phyloP scores from a whole-genome alignment of 2,888 invertebrate species.

The Callosobruchus maculatus region DNA sequence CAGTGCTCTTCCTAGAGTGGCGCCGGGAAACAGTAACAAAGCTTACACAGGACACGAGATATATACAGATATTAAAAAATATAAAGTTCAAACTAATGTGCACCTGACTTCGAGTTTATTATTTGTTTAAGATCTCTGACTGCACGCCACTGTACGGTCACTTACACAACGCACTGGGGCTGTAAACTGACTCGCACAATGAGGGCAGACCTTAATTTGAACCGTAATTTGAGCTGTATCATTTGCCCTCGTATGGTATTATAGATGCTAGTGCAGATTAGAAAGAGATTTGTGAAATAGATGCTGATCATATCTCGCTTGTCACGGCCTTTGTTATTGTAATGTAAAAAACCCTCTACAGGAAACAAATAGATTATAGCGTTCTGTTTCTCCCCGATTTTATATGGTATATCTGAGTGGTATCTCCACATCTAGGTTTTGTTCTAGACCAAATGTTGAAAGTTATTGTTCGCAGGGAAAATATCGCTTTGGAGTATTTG shows the following conservation, averaged over 20 bases:
- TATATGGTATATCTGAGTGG: background rate
- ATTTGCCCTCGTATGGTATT: background rate
- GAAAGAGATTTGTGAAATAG: background rate
- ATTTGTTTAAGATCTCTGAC: too few relatives aligned
- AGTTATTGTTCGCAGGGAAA: background rate
- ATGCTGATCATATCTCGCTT: background rate
- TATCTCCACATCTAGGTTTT: background rate
- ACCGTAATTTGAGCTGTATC: background rate
- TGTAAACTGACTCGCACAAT: background rate
- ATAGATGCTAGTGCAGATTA: background rate
- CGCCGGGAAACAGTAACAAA: too few relatives aligned
- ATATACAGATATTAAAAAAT: too few relatives aligned
- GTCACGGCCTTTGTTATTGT: background rate
- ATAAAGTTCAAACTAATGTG: too few relatives aligned
- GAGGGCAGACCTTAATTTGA: background rate
- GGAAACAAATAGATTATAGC: background rate
- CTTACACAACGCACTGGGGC: background rate
- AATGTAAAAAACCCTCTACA: background rate
- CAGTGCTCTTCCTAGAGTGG: too few relatives aligned
- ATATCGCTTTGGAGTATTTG: too few relatives aligned
- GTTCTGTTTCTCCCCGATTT: background rate
- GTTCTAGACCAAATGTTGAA: background rate
- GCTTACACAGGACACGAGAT: too few relatives aligned
- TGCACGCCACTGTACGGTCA: background rate
- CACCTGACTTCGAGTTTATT: too few relatives aligned